phyloP scores from a whole-genome alignment of 2,113 vertebrate species.

The Garra rufa region DNA sequence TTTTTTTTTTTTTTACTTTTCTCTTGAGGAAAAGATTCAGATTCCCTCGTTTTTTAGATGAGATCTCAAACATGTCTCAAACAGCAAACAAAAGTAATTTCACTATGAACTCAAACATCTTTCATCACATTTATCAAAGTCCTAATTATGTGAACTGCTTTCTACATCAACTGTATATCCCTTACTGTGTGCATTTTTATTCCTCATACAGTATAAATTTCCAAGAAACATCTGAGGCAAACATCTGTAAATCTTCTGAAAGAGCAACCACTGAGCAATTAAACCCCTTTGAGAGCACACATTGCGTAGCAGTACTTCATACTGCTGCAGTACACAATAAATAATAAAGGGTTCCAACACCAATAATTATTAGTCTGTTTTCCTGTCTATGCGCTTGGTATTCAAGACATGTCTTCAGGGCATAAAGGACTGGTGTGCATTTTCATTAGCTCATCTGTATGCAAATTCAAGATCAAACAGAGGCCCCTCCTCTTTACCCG shows the following conservation, averaged over 20 bases:
- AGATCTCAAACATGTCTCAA: background rate
- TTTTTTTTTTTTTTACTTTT: no score
- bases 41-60: background rate
- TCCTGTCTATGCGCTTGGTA: background rate
- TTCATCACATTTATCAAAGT: background rate
- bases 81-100: background rate
- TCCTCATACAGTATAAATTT: background rate
- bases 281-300: background rate
- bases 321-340: background rate
- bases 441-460: slow-evolving; percentile 43
- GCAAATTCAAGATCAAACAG: slow-evolving; percentile 44
- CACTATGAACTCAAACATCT: background rate
- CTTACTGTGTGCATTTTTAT: background rate
- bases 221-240: background rate
- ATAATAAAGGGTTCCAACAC: slow-evolving; percentile 14
- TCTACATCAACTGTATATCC: no score
- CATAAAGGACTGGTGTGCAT: slow-evolving; percentile 31
- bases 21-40: no score
- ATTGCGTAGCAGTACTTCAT: background rate
- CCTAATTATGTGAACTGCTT: background rate
- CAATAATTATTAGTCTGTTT: slow-evolving; percentile 13
- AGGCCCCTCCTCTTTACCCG: slow-evolving; percentile 42
- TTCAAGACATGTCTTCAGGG: slow-evolving; percentile 34
- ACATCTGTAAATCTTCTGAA: background rate
- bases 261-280: background rate